These are phyloP conservation scores for Syngnathus typhle DNA, from an alignment of 2,113 vertebrate genomes.

Conservation along the genomic window DNA sequence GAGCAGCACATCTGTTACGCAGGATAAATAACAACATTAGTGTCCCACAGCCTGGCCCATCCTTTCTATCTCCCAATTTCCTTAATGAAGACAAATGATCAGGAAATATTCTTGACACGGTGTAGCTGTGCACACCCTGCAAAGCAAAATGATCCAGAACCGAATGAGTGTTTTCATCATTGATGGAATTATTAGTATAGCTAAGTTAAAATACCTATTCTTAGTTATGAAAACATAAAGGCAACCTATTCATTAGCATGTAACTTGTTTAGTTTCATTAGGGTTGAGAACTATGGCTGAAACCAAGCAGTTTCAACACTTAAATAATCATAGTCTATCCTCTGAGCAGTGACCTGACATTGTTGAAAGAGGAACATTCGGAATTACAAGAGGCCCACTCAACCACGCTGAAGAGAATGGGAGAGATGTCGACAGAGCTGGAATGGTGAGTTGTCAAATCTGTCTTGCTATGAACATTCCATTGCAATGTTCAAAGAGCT, in stretches of 20 bases:
- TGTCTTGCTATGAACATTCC: background rate
- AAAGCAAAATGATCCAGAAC: background rate
- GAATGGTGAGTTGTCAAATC: constrained; percentile 71
- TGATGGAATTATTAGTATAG: background rate
- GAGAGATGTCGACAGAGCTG: constrained; percentile 66
- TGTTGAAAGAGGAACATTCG: constrained; percentile 54
- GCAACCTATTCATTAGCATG: background rate
- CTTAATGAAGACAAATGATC: constrained; percentile 12
- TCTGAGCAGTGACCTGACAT: constrained; percentile 60
- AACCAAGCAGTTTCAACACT: background rate
- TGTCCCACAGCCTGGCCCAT: constrained; percentile 1
- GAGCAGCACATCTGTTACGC: constrained; percentile 5
- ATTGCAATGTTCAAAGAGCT: background rate
- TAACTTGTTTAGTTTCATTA: background rate
- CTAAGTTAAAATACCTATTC: background rate
- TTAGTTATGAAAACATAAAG: background rate
- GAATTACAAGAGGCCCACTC: constrained; percentile 68
- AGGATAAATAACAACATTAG: constrained; percentile 9
- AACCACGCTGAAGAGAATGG: constrained; percentile 60
- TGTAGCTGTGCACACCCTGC: background rate
- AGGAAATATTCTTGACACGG: background rate
- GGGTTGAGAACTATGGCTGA: too few species aligned
- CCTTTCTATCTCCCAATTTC: constrained; percentile 1
- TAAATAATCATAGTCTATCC: background rate
- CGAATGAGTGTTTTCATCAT: background rate